A percentile compares a stretch with the other conserved stretches of the same genome.
Evolutionary conservation across 2,888 invertebrate species (phyloP).

Genomic region (Andrena camellia): DNA sequence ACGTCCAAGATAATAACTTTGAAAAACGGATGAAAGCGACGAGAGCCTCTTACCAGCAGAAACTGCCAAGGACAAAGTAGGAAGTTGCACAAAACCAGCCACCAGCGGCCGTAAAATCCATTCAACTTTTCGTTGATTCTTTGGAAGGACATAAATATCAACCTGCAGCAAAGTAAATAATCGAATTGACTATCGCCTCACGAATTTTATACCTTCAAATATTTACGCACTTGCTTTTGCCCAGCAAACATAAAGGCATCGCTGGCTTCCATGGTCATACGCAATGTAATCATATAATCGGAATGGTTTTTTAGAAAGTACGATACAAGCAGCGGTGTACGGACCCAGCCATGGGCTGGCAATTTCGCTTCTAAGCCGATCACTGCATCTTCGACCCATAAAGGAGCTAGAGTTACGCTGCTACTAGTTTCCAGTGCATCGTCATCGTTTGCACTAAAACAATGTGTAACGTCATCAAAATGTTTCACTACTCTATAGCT

Average conservation of each 20-base stretch:
- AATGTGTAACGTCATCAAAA: constrained; percentile 18
- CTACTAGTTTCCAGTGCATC: constrained; percentile 84
- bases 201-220: background rate
- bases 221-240: constrained; percentile 91
- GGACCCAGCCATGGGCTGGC: constrained; percentile 92
- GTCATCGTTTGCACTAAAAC: constrained; percentile 77
- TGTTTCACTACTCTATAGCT: background rate
- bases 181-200: background rate
- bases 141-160: constrained; percentile 86
- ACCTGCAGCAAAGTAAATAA: constrained; percentile 74
- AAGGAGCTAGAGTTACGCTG: constrained; percentile 87
- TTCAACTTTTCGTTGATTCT: constrained; percentile 87
- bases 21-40: background rate
- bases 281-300: constrained; percentile 90
- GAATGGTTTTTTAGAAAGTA: constrained; percentile 92
- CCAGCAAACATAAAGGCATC: constrained; percentile 98
- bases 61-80: constrained; percentile 86
- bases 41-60: constrained; percentile 78
- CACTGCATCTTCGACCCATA: constrained; percentile 88
- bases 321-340: constrained; percentile 90
- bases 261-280: constrained; percentile 91
- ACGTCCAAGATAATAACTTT: constrained; percentile 19
- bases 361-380: constrained; percentile 88
- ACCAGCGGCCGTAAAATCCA: constrained; percentile 93
- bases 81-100: constrained; percentile 88